Conservation (phyloP, 2,888 invertebrate species). For the Podabrus alpinus region DNA sequence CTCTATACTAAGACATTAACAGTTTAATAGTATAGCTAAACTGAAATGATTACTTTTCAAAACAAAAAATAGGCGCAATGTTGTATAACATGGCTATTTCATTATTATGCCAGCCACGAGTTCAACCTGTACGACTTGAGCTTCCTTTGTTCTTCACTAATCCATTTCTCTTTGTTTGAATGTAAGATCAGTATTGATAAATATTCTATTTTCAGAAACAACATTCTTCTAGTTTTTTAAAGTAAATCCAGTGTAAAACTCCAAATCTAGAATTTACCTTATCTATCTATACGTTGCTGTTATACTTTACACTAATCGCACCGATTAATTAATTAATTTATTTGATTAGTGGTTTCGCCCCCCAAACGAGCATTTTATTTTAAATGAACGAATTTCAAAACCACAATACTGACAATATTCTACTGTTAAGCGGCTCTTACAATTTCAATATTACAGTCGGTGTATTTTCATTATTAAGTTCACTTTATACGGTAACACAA, state of each 20-base stretch:
- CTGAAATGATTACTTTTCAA: neutral
- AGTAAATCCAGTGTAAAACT: neutral
- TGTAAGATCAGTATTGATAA: neutral
- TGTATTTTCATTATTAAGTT: too few relatives aligned
- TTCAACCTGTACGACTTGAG: neutral
- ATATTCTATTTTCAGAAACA: neutral
- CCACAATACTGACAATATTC: too few relatives aligned
- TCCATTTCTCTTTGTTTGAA: neutral
- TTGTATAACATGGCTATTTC: neutral
- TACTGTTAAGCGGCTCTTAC: too few relatives aligned
- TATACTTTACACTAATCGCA: neutral
- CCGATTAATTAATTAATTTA: too few relatives aligned
- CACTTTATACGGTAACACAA: too few relatives aligned
- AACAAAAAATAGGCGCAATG: neutral
- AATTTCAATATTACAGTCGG: too few relatives aligned
- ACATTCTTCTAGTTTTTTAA: neutral
- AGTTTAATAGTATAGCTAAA: neutral
- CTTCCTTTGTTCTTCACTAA: neutral
- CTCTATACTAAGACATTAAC: neutral
- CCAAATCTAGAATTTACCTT: neutral
- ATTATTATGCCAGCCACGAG: neutral
- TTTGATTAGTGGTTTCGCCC: too few relatives aligned
- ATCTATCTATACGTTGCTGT: neutral
- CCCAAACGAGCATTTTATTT: too few relatives aligned
- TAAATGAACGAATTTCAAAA: too few relatives aligned